phyloP scores from a whole-genome alignment of 1,140 invertebrate genomes.

The Aplysia californica region DNA sequence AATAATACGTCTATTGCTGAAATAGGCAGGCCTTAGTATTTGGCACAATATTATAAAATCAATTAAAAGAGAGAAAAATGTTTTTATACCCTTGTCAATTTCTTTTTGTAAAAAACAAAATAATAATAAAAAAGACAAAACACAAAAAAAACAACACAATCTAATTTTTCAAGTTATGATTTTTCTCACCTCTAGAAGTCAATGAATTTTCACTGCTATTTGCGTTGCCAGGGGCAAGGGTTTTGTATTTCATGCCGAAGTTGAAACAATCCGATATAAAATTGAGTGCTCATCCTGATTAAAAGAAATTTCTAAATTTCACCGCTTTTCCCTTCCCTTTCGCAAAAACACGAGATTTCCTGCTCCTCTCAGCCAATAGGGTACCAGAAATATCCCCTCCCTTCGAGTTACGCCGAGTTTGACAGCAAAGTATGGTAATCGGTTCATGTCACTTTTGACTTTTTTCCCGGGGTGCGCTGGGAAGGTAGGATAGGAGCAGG shows the following conservation, averaged over 20 bases:
- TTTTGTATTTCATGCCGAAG: slow-evolving; percentile 20
- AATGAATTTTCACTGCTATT: not conserved
- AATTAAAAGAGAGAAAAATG: too few species aligned
- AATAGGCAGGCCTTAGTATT: too few species aligned
- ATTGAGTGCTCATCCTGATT: not conserved
- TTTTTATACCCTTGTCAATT: too few species aligned
- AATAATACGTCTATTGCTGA: too few species aligned
- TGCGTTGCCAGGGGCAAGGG: not conserved
- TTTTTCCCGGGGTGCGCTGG: not conserved
- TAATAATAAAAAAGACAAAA: too few species aligned
- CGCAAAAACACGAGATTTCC: not conserved
- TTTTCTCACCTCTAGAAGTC: not conserved
- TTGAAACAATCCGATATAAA: slow-evolving; percentile 22
- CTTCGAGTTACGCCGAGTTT: too few species aligned
- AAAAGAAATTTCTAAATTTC: slow-evolving; percentile 10
- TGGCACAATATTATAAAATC: too few species aligned
- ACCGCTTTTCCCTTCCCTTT: not conserved
- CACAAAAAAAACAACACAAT: too few species aligned
- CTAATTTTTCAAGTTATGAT: too few species aligned
- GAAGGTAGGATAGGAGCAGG: not conserved
- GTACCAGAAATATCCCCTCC: slow-evolving; percentile 8
- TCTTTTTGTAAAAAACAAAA: too few species aligned
- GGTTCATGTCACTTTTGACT: not conserved
- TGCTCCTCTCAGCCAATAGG: not conserved
- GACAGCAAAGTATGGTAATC: too few species aligned